Evolutionary conservation across 2,797 vertebrate genomes (phyloP).

Genomic region (Rhodeus uyekii): DNA sequence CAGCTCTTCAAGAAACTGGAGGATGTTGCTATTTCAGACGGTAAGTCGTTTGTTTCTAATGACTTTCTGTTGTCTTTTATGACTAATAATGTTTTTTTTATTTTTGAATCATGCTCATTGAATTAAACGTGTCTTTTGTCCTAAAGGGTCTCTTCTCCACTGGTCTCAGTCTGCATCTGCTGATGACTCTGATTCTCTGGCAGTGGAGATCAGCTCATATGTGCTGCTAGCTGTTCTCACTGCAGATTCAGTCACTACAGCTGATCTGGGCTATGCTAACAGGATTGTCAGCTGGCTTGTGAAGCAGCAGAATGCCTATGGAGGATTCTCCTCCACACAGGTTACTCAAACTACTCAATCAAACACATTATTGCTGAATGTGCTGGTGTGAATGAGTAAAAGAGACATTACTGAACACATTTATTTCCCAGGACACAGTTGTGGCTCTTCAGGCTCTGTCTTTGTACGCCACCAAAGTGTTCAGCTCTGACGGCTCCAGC

Average conservation of each 20-base stretch:
- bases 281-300: slow-evolving; percentile 77
- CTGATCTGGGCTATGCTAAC: slow-evolving; percentile 71
- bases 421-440: slow-evolving; percentile 70
- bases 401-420: background rate
- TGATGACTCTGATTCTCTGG: slow-evolving; percentile 65
- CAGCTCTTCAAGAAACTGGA: slow-evolving; percentile 70
- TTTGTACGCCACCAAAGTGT: slow-evolving; percentile 75
- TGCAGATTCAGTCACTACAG: slow-evolving; percentile 52
- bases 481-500: slow-evolving; percentile 49
- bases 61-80: background rate
- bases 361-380: background rate
- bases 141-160: slow-evolving; percentile 61
- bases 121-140: background rate
- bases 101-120: too few relatives aligned
- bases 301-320: slow-evolving; percentile 71
- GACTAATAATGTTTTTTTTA: slow-evolving; percentile 71
- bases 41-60: slow-evolving; percentile 50
- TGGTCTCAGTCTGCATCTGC: slow-evolving; percentile 62
- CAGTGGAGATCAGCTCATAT: slow-evolving; percentile 82
- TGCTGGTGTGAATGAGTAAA: background rate
- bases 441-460: slow-evolving; percentile 85
- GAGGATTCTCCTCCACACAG: slow-evolving; percentile 34
- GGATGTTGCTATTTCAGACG: slow-evolving; percentile 50
- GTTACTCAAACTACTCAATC: slow-evolving; percentile 52
- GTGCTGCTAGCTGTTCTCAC: slow-evolving; percentile 76